A percentile compares a stretch with the other conserved stretches of the same genome.
Evolutionary conservation across 2,797 vertebrate species (phyloP).

Genomic region (Serranus cabrilla): DNA sequence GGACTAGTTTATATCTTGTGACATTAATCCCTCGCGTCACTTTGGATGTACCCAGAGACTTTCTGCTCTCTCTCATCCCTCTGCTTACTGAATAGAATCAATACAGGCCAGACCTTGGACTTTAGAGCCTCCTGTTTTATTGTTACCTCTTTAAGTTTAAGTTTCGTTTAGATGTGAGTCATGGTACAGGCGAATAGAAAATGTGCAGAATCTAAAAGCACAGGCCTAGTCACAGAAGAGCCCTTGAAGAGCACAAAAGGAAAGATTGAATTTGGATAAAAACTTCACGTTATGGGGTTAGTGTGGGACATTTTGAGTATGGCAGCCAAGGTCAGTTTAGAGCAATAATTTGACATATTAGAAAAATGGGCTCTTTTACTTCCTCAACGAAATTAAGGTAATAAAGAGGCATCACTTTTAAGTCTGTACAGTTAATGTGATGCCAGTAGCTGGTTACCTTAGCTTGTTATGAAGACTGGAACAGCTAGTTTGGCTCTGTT

Average conservation of each 20-base stretch:
- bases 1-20: conserved; percentile 38
- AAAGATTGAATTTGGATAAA: conserved; percentile 24
- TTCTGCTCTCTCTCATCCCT: conserved; percentile 5
- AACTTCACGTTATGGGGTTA: conserved; percentile 1
- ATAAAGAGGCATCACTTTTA: background rate
- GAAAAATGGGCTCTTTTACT: background rate
- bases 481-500: background rate
- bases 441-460: background rate
- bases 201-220: conserved; percentile 29
- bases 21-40: conserved; percentile 49
- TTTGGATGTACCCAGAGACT: conserved; percentile 19
- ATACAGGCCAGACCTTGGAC: conserved; percentile 4
- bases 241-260: conserved; percentile 18
- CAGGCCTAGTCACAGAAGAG: conserved; percentile 26
- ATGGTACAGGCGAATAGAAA: background rate
- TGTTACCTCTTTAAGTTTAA: conserved; percentile 21
- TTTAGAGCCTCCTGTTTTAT: conserved; percentile 20
- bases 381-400: background rate
- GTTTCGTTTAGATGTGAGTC: conserved; percentile 28
- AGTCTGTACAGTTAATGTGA: background rate
- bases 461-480: background rate
- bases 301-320: conserved; percentile 26
- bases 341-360: background rate
- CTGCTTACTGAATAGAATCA: conserved; percentile 31
- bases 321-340: background rate